A percentile compares a stretch with the other conserved stretches of the same genome.
These are phyloP conservation scores for Eustalomyia histrio DNA, from an alignment of 2,888 invertebrate genomes.

Conservation along the genomic window DNA sequence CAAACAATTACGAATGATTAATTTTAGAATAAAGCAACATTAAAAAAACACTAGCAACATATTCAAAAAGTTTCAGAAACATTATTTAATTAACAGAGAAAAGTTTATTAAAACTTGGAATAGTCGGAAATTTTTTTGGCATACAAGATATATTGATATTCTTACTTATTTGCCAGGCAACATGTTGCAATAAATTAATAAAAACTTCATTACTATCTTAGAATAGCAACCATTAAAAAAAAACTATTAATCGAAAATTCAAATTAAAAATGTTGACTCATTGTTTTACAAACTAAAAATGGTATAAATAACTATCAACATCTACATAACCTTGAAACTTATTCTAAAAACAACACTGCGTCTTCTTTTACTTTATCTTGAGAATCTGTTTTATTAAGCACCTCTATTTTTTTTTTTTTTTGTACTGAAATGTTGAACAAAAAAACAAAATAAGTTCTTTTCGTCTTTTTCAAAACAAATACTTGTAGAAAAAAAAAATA, in stretches of 20 bases:
- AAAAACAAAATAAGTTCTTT: constrained; percentile 8
- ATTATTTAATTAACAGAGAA: too few relatives aligned
- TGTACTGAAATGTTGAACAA: constrained; percentile 1
- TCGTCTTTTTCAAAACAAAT: constrained; percentile 26
- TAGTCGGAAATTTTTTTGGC: too few relatives aligned
- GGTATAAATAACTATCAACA: constrained; percentile 42
- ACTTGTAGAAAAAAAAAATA: constrained; percentile 20
- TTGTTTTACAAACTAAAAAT: background rate
- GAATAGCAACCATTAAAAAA: background rate
- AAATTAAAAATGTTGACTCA: constrained; percentile 32
- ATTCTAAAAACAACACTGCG: constrained; percentile 48
- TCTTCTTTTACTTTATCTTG: background rate
- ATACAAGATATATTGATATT: too few relatives aligned
- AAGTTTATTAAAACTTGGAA: too few relatives aligned
- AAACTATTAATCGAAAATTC: constrained; percentile 4
- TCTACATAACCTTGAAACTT: constrained; percentile 55
- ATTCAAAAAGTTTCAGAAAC: too few relatives aligned
- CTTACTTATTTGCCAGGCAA: too few relatives aligned
- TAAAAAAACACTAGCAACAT: too few relatives aligned
- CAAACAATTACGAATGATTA: too few relatives aligned
- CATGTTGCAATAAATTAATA: too few relatives aligned
- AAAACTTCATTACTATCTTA: too few relatives aligned
- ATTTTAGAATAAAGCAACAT: too few relatives aligned
- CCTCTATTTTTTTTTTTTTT: constrained; percentile 22
- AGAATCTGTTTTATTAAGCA: constrained; percentile 31